Conservation (phyloP, 2,113 vertebrate genomes). For the Pao palembangensis region DNA sequence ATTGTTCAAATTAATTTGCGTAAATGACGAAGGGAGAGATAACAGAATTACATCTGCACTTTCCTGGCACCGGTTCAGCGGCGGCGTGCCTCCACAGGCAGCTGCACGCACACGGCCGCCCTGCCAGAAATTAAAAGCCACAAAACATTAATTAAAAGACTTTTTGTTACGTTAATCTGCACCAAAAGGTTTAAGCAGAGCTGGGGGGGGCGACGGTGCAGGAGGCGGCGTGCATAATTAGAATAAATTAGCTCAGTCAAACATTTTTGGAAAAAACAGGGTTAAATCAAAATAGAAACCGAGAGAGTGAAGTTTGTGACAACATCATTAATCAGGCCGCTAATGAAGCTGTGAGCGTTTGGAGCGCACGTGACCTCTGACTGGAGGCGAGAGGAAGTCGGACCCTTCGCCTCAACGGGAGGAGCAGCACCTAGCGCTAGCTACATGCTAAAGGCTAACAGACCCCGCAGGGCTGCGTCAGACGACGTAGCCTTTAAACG, state of each 20-base stretch:
- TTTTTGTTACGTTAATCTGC: conserved; percentile 93
- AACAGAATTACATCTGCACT: conserved; percentile 99
- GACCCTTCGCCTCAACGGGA: too few relatives aligned
- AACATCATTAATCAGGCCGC: conserved; percentile 89
- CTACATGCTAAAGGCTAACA: too few relatives aligned
- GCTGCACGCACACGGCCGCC: conserved; percentile 90
- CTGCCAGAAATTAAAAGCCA: conserved; percentile 94
- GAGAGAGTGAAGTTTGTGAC: conserved; percentile 66
- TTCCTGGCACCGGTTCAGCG: conserved; percentile 93
- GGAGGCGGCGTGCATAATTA: conserved; percentile 77
- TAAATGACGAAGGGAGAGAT: conserved; percentile 98
- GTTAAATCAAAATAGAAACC: conserved; percentile 33
- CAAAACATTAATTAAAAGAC: conserved; percentile 96
- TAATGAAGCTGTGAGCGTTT: conserved; percentile 85
- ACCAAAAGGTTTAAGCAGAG: conserved; percentile 77
- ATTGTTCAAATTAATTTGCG: conserved; percentile 99
- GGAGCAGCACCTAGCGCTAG: not conserved
- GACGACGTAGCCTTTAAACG: too few relatives aligned
- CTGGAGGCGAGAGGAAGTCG: conserved; percentile 66
- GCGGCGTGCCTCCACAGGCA: conserved; percentile 84
- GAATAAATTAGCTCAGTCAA: conserved; percentile 89
- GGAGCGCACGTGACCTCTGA: conserved; percentile 77
- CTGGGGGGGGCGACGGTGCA: conserved; percentile 48
- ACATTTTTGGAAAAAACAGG: conserved; percentile 67
- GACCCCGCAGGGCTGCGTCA: too few relatives aligned